phyloP scores from a whole-genome alignment of 1,140 invertebrate species.

The Rhagoletis zephyria region DNA sequence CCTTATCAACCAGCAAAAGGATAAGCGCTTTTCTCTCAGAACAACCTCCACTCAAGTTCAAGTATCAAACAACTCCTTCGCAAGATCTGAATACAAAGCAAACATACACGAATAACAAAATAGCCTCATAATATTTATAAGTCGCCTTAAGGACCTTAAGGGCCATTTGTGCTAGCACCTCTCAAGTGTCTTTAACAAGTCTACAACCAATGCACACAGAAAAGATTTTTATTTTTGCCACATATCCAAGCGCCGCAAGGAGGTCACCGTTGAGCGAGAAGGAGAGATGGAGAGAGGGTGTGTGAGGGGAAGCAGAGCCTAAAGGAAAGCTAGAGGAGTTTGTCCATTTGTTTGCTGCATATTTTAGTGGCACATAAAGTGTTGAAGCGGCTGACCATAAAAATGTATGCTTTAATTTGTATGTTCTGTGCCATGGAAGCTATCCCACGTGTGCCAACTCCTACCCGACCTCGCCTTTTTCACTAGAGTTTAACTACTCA shows the following conservation, averaged over 20 bases:
- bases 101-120: conserved; percentile 26
- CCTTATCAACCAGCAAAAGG: neutral
- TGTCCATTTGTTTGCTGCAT: neutral
- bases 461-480: neutral
- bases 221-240: neutral
- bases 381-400: conserved; percentile 28
- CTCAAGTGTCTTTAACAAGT: conserved; percentile 11
- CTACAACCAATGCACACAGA: neutral
- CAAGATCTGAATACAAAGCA: neutral
- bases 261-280: neutral
- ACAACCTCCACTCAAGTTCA: conserved; percentile 21
- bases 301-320: too few species aligned
- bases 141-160: conserved; percentile 31
- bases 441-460: neutral
- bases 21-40: neutral
- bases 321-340: too few species aligned
- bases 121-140: conserved; percentile 49
- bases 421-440: neutral
- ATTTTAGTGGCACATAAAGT: conserved; percentile 20
- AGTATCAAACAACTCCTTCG: conserved; percentile 4
- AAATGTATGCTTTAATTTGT: conserved; percentile 40
- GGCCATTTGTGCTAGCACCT: conserved; percentile 14
- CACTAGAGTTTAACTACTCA: neutral
- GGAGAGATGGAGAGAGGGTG: too few species aligned
- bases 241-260: neutral